phyloP scores from a whole-genome alignment of 2,888 invertebrate species.

The Magallana nippona region DNA sequence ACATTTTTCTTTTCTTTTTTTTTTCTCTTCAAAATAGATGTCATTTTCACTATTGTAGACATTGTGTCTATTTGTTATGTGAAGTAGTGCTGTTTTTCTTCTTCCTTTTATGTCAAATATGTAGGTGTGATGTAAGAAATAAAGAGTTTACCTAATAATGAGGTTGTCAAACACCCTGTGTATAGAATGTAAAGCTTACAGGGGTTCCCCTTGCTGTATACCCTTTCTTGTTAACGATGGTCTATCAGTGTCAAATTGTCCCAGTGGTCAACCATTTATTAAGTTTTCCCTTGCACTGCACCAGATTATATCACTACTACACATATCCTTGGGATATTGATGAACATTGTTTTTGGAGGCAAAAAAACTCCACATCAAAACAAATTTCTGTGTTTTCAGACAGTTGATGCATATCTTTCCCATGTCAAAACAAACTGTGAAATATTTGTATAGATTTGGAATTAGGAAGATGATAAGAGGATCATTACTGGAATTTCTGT shows the following conservation, averaged over 20 bases:
- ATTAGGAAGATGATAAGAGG: constrained; percentile 22
- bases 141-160: constrained; percentile 19
- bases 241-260: constrained; percentile 31
- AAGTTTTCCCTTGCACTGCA: constrained; percentile 15
- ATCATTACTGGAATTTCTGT: not conserved
- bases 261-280: constrained; percentile 35
- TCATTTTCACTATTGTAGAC: too few species aligned
- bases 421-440: constrained; percentile 24
- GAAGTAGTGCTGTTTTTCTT: not conserved
- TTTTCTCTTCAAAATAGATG: too few species aligned
- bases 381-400: constrained; percentile 20
- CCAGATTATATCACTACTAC: constrained; percentile 23
- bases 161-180: not conserved
- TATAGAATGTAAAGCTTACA: constrained; percentile 15
- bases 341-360: constrained; percentile 33
- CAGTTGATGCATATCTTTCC: constrained; percentile 20
- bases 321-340: constrained; percentile 5
- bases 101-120: constrained; percentile 18
- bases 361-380: constrained; percentile 25
- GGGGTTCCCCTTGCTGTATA: constrained; percentile 10
- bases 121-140: constrained; percentile 21
- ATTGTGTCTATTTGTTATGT: not conserved
- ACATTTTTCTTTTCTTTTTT: too few species aligned
- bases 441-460: constrained; percentile 27
- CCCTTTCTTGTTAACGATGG: constrained; percentile 21